Conservation (phyloP, 2,888 invertebrate species). For the Caenorhabditis plicata region DNA sequence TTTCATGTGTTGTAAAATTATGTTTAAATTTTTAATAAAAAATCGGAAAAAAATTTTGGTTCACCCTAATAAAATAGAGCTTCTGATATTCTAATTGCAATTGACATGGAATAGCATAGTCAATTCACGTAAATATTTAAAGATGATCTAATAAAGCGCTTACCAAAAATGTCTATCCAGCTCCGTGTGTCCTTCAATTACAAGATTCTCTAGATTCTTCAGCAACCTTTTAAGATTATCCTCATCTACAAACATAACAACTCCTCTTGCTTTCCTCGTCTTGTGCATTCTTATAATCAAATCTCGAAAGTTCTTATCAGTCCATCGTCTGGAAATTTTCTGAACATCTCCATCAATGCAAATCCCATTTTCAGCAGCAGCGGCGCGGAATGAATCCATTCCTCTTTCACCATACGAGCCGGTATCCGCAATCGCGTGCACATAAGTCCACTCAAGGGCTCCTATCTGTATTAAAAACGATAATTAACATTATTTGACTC, state of each 20-base stretch:
- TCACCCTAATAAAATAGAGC: too few relatives aligned
- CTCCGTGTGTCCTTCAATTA: slow-evolving; percentile 33
- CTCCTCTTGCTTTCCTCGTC: slow-evolving; percentile 72
- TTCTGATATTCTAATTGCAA: too few relatives aligned
- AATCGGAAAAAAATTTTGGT: too few relatives aligned
- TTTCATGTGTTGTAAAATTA: too few relatives aligned
- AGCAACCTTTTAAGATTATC: slow-evolving; percentile 71
- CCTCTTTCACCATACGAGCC: slow-evolving; percentile 74
- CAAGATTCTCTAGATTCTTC: slow-evolving; percentile 32
- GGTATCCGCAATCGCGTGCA: slow-evolving; percentile 78
- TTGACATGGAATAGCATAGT: too few relatives aligned
- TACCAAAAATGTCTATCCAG: slow-evolving; percentile 47
- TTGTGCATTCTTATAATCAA: slow-evolving; percentile 71
- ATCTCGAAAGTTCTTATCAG: slow-evolving; percentile 69
- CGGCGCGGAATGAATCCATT: slow-evolving; percentile 62
- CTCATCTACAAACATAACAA: slow-evolving; percentile 77
- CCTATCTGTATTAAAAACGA: slow-evolving; percentile 70
- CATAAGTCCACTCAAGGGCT: slow-evolving; percentile 77
- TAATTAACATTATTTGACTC: slow-evolving; percentile 1
- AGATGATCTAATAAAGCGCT: not conserved
- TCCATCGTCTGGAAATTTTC: slow-evolving; percentile 60
- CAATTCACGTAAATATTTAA: too few relatives aligned
- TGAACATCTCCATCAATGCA: slow-evolving; percentile 71
- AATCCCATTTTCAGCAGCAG: slow-evolving; percentile 66
- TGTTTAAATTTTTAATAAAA: too few relatives aligned